Percentiles rank a stretch among this genome's conserved stretches.
phyloP scores from a whole-genome alignment of 2,888 invertebrate genomes.

The Liodrosophila aerea region DNA sequence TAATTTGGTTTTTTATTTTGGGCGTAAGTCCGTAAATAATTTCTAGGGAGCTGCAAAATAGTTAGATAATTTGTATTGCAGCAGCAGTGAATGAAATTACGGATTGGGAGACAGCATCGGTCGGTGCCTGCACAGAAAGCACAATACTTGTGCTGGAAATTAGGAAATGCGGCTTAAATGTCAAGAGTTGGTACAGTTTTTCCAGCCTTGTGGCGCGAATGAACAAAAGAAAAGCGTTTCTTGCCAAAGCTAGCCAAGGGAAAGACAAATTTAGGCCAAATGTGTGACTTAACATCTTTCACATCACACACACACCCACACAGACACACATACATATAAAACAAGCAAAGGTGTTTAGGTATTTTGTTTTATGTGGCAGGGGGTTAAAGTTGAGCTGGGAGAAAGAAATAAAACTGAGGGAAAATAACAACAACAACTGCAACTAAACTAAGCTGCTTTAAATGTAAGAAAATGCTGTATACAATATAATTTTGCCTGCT shows the following conservation, averaged over 20 bases:
- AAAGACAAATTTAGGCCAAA: slow-evolving; percentile 76
- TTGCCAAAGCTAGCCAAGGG: slow-evolving; percentile 44
- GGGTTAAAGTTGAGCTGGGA: slow-evolving; percentile 70
- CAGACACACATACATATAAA: slow-evolving; percentile 23
- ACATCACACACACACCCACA: slow-evolving; percentile 53
- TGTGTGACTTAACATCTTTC: slow-evolving; percentile 78
- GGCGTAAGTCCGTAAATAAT: slow-evolving; percentile 20
- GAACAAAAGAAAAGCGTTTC: slow-evolving; percentile 66
- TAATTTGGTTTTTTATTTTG: no score
- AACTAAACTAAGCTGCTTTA: slow-evolving; percentile 39
- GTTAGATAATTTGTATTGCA: slow-evolving; percentile 66
- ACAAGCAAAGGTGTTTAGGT: slow-evolving; percentile 55
- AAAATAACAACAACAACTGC: slow-evolving; percentile 39
- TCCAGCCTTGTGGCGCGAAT: slow-evolving; percentile 67
- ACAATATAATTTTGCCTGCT: slow-evolving; percentile 68
- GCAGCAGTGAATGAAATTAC: slow-evolving; percentile 36
- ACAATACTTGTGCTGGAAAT: slow-evolving; percentile 62
- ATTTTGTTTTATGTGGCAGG: slow-evolving; percentile 59
- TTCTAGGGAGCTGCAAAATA: slow-evolving; percentile 39
- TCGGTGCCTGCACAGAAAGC: slow-evolving; percentile 55
- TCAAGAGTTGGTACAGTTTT: slow-evolving; percentile 72
- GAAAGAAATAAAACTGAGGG: slow-evolving; percentile 48
- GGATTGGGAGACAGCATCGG: slow-evolving; percentile 27
- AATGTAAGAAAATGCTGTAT: slow-evolving; percentile 65
- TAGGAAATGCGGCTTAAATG: slow-evolving; percentile 72